Percentiles rank a stretch among this genome's conserved stretches.
phyloP scores from a whole-genome alignment of 2,888 invertebrate genomes.

The Nipponacmea schrenckii region DNA sequence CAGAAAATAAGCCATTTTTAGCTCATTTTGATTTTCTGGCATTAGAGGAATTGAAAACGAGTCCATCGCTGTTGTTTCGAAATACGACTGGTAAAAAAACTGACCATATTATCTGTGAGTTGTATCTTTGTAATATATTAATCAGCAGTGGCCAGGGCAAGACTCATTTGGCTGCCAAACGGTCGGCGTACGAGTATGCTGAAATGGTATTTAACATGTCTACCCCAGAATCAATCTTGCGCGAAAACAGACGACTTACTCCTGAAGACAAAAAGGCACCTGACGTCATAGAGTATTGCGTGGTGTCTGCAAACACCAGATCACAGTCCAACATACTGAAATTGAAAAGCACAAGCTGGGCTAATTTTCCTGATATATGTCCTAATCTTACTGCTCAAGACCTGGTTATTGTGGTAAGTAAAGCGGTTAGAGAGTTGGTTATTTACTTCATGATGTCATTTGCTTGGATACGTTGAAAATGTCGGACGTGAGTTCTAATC shows the following conservation, averaged over 20 bases:
- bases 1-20: background rate
- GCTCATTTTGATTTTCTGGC: background rate
- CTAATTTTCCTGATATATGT: background rate
- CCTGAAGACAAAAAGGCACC: background rate
- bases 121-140: conserved; percentile 1
- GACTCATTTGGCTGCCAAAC: conserved; percentile 13
- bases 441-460: no score
- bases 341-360: background rate
- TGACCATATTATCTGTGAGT: background rate
- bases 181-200: conserved; percentile 18
- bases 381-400: background rate
- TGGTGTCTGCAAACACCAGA: background rate
- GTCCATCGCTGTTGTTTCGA: background rate
- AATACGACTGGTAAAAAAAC: background rate
- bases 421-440: no score
- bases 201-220: background rate
- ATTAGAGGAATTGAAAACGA: background rate
- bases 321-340: background rate
- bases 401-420: background rate
- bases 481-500: no score
- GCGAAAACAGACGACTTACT: background rate
- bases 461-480: no score
- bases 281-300: background rate
- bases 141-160: background rate
- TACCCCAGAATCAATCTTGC: background rate